phyloP scores from a whole-genome alignment of 1,140 invertebrate genomes.

The Drosophila punjabiensis region DNA sequence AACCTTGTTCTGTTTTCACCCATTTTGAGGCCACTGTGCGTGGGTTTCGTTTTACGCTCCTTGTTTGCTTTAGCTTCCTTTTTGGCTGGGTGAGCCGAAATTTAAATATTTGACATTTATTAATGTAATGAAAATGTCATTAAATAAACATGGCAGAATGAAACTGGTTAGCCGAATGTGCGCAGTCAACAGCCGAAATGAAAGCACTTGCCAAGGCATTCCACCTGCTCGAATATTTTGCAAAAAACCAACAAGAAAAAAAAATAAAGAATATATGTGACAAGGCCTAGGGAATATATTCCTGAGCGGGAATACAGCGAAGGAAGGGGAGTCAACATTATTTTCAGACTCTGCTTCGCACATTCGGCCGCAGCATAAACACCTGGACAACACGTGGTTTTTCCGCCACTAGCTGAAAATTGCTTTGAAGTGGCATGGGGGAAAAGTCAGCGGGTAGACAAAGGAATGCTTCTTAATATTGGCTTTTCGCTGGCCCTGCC shows the following conservation, averaged over 20 bases:
- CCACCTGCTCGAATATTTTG: slow-evolving; percentile 20
- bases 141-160: slow-evolving; percentile 73
- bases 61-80: slow-evolving; percentile 37
- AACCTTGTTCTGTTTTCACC: not conserved
- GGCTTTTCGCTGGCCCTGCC: slow-evolving; percentile 18
- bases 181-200: slow-evolving; percentile 41
- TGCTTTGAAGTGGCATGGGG: slow-evolving; percentile 65
- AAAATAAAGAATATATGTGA: slow-evolving; percentile 31
- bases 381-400: slow-evolving; percentile 80
- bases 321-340: slow-evolving; percentile 5
- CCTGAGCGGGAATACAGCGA: not conserved
- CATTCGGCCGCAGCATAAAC: slow-evolving; percentile 65
- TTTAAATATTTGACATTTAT: slow-evolving; percentile 82
- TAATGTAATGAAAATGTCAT: slow-evolving; percentile 79
- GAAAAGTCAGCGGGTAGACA: slow-evolving; percentile 15
- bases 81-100: slow-evolving; percentile 65
- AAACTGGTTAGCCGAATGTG: slow-evolving; percentile 65
- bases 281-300: slow-evolving; percentile 45
- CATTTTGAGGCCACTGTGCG: slow-evolving; percentile 39
- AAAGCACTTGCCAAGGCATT: slow-evolving; percentile 41
- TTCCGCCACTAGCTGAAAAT: slow-evolving; percentile 49
- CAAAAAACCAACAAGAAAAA: not conserved
- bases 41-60: slow-evolving; percentile 23
- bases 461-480: slow-evolving; percentile 43
- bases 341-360: slow-evolving; percentile 38